Evolutionary conservation across 2,113 vertebrate genomes (phyloP).

Genomic region (Pitta sordida): DNA sequence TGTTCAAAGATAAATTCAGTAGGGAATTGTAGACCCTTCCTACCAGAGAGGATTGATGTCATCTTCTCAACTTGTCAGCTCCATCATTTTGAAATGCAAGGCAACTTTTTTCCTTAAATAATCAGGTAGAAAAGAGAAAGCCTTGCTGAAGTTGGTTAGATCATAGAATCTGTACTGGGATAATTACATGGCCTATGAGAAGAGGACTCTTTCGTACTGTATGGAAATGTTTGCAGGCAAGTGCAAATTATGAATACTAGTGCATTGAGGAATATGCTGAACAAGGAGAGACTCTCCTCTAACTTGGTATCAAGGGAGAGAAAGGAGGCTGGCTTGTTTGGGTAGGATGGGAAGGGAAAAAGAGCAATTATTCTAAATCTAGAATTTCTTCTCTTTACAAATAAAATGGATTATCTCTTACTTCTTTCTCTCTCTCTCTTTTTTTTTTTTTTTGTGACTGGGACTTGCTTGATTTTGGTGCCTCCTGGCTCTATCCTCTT

Average conservation of each 20-base stretch:
- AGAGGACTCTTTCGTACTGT: neutral
- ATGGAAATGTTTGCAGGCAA: neutral
- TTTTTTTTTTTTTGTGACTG: neutral
- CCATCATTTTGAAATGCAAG: neutral
- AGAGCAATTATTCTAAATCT: neutral
- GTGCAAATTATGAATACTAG: neutral
- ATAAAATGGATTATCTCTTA: neutral
- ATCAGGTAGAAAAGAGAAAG: neutral
- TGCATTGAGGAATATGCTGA: neutral
- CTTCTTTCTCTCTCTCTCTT: neutral
- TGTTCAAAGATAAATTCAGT: neutral
- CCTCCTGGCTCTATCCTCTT: neutral
- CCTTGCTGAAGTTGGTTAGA: neutral
- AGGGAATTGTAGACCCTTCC: neutral
- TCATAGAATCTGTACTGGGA: neutral
- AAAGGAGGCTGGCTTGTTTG: neutral
- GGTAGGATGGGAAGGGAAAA: neutral
- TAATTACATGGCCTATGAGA: neutral
- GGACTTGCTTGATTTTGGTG: neutral
- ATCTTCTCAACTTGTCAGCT: neutral
- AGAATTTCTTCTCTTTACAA: neutral
- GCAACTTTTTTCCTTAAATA: neutral
- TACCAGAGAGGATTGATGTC: neutral
- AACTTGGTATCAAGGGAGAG: neutral
- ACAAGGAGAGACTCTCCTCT: neutral